phyloP scores from a whole-genome alignment of 1,140 invertebrate genomes.

The Drosophila ogumai region DNA sequence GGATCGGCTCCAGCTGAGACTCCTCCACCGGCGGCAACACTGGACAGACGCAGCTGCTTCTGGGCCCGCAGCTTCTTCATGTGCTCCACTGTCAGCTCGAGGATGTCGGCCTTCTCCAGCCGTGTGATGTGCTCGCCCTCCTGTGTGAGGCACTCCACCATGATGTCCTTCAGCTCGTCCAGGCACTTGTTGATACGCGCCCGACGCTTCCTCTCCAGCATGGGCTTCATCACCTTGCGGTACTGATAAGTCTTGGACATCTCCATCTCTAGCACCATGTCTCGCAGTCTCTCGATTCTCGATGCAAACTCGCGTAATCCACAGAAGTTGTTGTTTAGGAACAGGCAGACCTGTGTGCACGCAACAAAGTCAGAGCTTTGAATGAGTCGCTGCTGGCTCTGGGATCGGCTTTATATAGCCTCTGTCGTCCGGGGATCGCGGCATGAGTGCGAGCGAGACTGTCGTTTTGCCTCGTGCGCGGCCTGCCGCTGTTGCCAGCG shows the following conservation, averaged over 20 bases:
- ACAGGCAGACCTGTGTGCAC: slow-evolving; percentile 41
- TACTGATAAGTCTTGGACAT: slow-evolving; percentile 88
- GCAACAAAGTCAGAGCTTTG: slow-evolving; percentile 67
- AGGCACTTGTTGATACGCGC: slow-evolving; percentile 95
- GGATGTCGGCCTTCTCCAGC: slow-evolving; percentile 95
- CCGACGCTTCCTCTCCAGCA: slow-evolving; percentile 94
- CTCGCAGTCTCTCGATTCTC: neutral
- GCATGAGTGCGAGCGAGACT: slow-evolving; percentile 64
- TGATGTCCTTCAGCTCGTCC: slow-evolving; percentile 94
- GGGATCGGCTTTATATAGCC: slow-evolving; percentile 74
- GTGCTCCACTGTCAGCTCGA: slow-evolving; percentile 95
- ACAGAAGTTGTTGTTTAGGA: slow-evolving; percentile 29
- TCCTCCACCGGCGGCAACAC: slow-evolving; percentile 9
- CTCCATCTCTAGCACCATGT: slow-evolving; percentile 84
- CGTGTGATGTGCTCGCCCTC: slow-evolving; percentile 93
- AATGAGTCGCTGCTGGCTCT: slow-evolving; percentile 75
- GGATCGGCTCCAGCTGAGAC: slow-evolving; percentile 65
- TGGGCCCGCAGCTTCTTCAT: slow-evolving; percentile 90
- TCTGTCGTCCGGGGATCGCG: slow-evolving; percentile 26
- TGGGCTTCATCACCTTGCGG: slow-evolving; percentile 90
- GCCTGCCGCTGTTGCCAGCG: slow-evolving; percentile 53
- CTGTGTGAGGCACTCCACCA: slow-evolving; percentile 86
- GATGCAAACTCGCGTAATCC: slow-evolving; percentile 69
- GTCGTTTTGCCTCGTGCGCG: slow-evolving; percentile 78
- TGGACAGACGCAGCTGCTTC: slow-evolving; percentile 86